These are phyloP conservation scores for Mastomys coucha DNA, from an alignment of 2,113 vertebrate species.

Conservation along the genomic window DNA sequence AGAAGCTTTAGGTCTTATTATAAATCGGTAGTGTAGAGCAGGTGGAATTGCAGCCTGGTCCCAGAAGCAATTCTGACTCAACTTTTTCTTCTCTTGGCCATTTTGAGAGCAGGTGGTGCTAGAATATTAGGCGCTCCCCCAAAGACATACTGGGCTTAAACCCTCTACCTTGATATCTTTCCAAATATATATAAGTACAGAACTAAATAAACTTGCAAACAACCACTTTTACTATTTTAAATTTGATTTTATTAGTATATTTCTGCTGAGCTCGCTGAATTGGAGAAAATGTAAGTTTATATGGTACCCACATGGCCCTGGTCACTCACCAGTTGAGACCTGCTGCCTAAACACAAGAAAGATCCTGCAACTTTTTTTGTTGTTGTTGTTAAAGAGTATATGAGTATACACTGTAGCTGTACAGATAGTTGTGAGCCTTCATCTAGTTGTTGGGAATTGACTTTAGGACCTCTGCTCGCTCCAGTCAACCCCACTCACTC, in stretches of 20 bases:
- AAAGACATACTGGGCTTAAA: not conserved
- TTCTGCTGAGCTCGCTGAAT: not conserved
- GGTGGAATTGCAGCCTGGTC: not conserved
- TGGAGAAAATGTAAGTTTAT: not conserved
- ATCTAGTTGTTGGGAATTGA: no score
- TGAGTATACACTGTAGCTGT: no score
- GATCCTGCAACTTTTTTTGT: not conserved
- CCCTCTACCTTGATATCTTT: not conserved
- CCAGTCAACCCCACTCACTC: no score
- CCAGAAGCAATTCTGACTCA: not conserved
- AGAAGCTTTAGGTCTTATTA: not conserved
- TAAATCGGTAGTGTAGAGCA: no score
- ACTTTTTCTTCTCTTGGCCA: not conserved
- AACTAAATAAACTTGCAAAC: not conserved
- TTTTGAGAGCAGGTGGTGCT: not conserved
- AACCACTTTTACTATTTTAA: not conserved
- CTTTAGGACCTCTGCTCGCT: no score
- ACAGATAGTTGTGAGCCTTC: no score
- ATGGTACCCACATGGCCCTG: not conserved
- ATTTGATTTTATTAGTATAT: not conserved
- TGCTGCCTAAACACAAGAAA: not conserved
- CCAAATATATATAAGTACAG: not conserved
- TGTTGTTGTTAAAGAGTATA: no score
- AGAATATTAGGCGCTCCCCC: fast-evolving
- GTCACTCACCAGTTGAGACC: not conserved